A percentile compares a stretch with the other conserved stretches of the same genome.
Evolutionary conservation across 2,797 vertebrate species (phyloP).

Genomic region (Sebastiscus tertius): DNA sequence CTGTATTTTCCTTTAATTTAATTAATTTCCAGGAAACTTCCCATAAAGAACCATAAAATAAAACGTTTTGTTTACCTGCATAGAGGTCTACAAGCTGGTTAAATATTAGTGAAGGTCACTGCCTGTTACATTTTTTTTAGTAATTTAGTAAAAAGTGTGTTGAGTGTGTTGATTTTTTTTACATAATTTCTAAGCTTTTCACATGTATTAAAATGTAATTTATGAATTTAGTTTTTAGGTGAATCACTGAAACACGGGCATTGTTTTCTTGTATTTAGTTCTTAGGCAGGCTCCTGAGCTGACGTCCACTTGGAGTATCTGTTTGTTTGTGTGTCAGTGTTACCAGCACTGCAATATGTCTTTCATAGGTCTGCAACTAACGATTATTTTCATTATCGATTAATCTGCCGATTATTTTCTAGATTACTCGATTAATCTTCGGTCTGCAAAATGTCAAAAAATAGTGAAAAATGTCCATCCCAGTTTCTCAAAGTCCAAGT

Average conservation of each 20-base stretch:
- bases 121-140: not conserved
- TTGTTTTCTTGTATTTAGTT: not conserved
- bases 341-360: not conserved
- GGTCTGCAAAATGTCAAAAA: too few relatives aligned
- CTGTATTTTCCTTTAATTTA: not conserved
- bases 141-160: not conserved
- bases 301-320: not conserved
- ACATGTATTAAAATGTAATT: not conserved
- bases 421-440: too few relatives aligned
- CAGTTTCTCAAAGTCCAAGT: too few relatives aligned
- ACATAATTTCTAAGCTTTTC: not conserved
- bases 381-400: too few relatives aligned
- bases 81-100: not conserved
- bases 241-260: too few relatives aligned
- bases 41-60: not conserved
- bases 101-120: not conserved
- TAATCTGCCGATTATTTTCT: fast-evolving
- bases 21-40: not conserved
- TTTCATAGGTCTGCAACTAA: not conserved
- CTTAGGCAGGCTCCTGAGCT: not conserved
- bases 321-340: not conserved
- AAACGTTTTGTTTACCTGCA: not conserved
- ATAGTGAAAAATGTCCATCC: too few relatives aligned
- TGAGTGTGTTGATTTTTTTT: not conserved
- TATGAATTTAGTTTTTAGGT: not conserved